These are phyloP conservation scores for Crematogaster levior DNA, from an alignment of 2,888 invertebrate species.

Conservation along the genomic window DNA sequence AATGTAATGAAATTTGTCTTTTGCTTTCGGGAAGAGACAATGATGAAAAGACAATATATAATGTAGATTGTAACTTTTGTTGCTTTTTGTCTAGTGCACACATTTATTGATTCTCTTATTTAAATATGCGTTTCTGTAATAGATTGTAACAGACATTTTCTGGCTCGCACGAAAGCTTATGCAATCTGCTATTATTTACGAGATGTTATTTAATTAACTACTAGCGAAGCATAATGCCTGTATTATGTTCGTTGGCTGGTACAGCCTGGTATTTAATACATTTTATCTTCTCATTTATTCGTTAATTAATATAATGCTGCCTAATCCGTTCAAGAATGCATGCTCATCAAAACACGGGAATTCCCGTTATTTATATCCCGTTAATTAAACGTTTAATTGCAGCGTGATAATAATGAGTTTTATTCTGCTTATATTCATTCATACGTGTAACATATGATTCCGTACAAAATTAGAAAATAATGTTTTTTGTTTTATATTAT, in stretches of 20 bases:
- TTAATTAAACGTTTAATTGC: slow-evolving; percentile 30
- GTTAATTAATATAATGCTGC: slow-evolving; percentile 20
- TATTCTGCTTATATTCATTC: neutral
- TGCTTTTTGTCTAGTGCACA: neutral
- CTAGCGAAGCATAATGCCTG: neutral
- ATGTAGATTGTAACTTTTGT: neutral
- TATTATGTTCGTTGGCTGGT: neutral
- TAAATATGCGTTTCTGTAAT: neutral
- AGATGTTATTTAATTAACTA: slow-evolving; percentile 21
- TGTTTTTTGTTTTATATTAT: too few relatives aligned
- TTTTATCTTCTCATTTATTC: slow-evolving; percentile 21
- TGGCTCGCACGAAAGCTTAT: neutral
- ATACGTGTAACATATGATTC: neutral
- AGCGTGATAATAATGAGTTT: neutral
- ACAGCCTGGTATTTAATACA: slow-evolving; percentile 13
- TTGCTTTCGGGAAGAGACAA: neutral
- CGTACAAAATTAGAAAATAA: neutral
- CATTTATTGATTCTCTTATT: neutral
- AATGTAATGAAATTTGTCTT: neutral
- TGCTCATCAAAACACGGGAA: neutral
- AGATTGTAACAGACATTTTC: neutral
- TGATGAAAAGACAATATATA: neutral
- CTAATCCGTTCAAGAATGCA: slow-evolving; percentile 2
- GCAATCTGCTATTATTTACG: neutral
- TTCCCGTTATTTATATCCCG: slow-evolving; percentile 2